Evolutionary conservation across 2,113 vertebrate species (phyloP).

Genomic region (Elephantulus edwardii): DNA sequence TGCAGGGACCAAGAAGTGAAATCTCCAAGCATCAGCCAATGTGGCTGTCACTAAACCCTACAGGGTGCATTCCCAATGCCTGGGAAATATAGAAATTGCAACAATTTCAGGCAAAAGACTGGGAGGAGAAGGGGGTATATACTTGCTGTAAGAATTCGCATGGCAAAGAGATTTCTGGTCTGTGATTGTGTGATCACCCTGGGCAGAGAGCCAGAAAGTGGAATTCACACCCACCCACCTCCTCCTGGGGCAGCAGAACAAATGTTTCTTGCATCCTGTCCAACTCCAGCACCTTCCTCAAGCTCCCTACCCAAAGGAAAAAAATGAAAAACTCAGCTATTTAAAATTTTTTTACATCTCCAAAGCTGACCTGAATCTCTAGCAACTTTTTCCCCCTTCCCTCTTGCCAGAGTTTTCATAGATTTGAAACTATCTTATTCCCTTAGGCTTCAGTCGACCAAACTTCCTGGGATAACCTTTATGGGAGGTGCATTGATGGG

Average conservation of each 20-base stretch:
- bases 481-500: neutral
- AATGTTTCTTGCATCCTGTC: constrained; percentile 43
- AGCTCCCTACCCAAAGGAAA: neutral
- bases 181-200: neutral
- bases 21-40: neutral
- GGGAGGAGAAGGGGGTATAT: neutral
- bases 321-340: neutral
- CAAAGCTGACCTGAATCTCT: constrained; percentile 44
- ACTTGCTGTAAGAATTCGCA: neutral
- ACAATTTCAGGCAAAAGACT: neutral
- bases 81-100: constrained; percentile 3
- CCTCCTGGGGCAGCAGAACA: constrained; percentile 24
- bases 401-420: constrained; percentile 38
- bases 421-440: constrained; percentile 35
- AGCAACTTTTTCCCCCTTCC: constrained; percentile 3
- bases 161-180: neutral
- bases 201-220: constrained; percentile 39
- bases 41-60: neutral
- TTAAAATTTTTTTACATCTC: constrained; percentile 54
- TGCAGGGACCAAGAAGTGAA: neutral
- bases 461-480: neutral
- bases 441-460: neutral
- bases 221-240: neutral
- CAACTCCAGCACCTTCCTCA: neutral
- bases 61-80: neutral